These are phyloP conservation scores for Chionodraco myersi DNA, from an alignment of 2,113 vertebrate species.

Conservation along the genomic window DNA sequence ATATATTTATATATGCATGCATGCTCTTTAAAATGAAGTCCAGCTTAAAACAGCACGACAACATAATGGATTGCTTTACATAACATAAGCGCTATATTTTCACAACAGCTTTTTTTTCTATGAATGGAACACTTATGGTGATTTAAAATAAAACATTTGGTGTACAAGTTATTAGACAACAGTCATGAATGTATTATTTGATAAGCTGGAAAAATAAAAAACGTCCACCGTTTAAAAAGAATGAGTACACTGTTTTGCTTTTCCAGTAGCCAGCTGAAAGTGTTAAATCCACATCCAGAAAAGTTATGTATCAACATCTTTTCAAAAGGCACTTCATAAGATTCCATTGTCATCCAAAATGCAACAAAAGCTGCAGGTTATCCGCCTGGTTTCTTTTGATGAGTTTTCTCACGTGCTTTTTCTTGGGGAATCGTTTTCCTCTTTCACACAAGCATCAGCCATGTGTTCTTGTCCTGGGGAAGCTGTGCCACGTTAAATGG, in stretches of 20 bases:
- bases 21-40: slow-evolving; percentile 37
- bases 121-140: slow-evolving; percentile 54
- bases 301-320: slow-evolving; percentile 49
- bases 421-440: slow-evolving; percentile 35
- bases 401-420: slow-evolving; percentile 63
- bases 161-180: slow-evolving; percentile 35
- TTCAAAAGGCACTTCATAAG: slow-evolving; percentile 75
- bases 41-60: slow-evolving; percentile 44
- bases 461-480: slow-evolving; percentile 17
- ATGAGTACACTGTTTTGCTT: slow-evolving; percentile 46
- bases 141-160: slow-evolving; percentile 47
- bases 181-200: slow-evolving; percentile 46
- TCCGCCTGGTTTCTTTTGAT: slow-evolving; percentile 55
- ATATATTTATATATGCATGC: slow-evolving; percentile 1
- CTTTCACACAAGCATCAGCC: slow-evolving; percentile 42
- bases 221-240: slow-evolving; percentile 28
- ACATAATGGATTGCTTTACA: slow-evolving; percentile 38
- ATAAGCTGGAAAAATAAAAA: slow-evolving; percentile 32
- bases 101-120: slow-evolving; percentile 38
- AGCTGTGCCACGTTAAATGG: slow-evolving; percentile 18
- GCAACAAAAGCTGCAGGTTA: slow-evolving; percentile 57
- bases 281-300: slow-evolving; percentile 57
- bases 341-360: slow-evolving; percentile 60
- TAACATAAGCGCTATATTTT: slow-evolving; percentile 67
- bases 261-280: slow-evolving; percentile 82